Conservation (phyloP, 2,797 vertebrate genomes). For the Hybognathus amarus region DNA sequence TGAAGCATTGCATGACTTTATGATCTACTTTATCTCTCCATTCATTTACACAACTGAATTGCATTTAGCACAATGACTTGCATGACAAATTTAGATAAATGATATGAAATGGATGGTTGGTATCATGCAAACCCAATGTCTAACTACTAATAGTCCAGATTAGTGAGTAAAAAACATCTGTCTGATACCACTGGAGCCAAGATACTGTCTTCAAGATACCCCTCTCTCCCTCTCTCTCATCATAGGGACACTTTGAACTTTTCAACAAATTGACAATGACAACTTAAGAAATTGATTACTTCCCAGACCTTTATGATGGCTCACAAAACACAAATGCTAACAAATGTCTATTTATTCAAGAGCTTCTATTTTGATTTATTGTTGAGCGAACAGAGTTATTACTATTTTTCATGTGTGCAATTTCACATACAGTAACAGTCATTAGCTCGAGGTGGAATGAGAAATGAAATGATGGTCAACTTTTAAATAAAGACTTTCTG, state of each 20-base stretch:
- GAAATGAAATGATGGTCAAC: background rate
- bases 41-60: background rate
- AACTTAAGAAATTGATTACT: background rate
- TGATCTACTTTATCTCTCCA: background rate
- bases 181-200: conserved; percentile 16
- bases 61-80: background rate
- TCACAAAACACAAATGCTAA: background rate
- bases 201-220: background rate
- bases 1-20: background rate
- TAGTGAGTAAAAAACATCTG: background rate
- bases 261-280: background rate
- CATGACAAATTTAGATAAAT: background rate
- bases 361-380: background rate
- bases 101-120: background rate
- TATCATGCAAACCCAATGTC: background rate
- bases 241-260: background rate
- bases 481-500: no score
- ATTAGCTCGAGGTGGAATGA: background rate
- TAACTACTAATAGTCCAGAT: conserved; percentile 3
- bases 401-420: background rate
- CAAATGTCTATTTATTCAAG: background rate
- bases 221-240: background rate
- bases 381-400: background rate
- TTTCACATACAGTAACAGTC: background rate
- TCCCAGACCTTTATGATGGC: background rate